Evolutionary conservation across 2,797 vertebrate genomes (phyloP), one percentile per base, ranked within the genome.

Genomic region (Pogoniulus pusillus): DNA sequence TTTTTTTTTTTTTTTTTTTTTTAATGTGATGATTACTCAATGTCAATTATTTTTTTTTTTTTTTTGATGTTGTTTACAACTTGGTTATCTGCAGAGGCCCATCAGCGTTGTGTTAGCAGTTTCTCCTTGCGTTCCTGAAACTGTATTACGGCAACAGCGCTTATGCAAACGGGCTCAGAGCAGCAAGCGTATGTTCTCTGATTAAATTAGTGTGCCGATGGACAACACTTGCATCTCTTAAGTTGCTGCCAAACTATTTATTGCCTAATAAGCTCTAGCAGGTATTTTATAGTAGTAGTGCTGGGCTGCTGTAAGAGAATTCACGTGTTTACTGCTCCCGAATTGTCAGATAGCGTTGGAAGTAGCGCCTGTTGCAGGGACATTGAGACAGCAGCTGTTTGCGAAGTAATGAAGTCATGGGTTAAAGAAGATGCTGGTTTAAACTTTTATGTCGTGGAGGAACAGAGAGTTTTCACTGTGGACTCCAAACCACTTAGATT

Each of bases 81-180:
- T 95, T 41, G 51, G 23, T 91, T 88, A 90, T 93, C 85, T 94
- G 54, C 20, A 75, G 82, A 57, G 71, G 64, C 60, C 47, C 39
- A n/a, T 94, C 87, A 74, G 53, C 3, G 1, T 75, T 88, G 4
- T 43, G 57, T 93, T 93, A 59, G 76, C 92, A 93, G 85, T 93
- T 96, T 96, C 77, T 93, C 82, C 45, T 84, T 59, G 34, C 22
- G 2, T 95, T 95, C 92, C 74, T 94, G 83, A 93, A 87, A 76
- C 90, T 60, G 76, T 73, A 30, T 95, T 90, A 93, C 3, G 1
- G 89, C 87, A 91, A 14, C 73, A 72, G 58, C 2, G 3, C 79
- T 91, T 91, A 41, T 34, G 70, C 86, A 85, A 54, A 81, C 0
- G 15, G 58, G 13, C 58, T 37, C 2, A 1, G 71, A 74, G 47